These are phyloP conservation scores for Brachionus plicatilis DNA, from an alignment of 1,140 invertebrate species.

Conservation along the genomic window DNA sequence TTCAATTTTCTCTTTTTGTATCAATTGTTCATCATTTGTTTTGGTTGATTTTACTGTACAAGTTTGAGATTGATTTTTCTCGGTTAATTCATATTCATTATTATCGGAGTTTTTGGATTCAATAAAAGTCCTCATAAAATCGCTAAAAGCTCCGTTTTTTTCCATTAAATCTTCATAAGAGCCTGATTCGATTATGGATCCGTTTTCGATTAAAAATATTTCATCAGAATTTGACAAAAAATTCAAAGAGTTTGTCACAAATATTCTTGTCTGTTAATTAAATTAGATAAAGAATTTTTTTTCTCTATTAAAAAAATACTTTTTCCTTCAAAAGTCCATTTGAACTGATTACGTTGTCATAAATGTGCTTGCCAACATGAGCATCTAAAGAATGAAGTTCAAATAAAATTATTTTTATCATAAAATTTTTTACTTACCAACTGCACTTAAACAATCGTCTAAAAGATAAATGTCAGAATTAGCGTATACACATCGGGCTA, in stretches of 20 bases:
- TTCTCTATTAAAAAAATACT: background rate
- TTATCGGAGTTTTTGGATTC: background rate
- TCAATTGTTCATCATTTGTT: background rate
- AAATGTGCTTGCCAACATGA: constrained; percentile 56
- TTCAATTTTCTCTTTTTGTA: constrained; percentile 12
- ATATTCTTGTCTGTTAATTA: constrained; percentile 40
- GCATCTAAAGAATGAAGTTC: constrained; percentile 41
- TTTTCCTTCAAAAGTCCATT: constrained; percentile 45
- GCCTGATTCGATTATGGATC: constrained; percentile 27
- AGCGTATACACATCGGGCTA: constrained; percentile 48
- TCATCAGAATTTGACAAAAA: constrained; percentile 22
- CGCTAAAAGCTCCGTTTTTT: background rate
- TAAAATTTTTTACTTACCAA: constrained; percentile 47
- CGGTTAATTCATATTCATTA: background rate
- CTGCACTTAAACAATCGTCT: constrained; percentile 59
- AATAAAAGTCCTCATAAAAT: background rate
- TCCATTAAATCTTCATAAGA: background rate
- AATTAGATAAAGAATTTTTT: background rate
- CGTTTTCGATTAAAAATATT: constrained; percentile 35
- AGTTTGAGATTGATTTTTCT: background rate
- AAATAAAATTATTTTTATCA: background rate
- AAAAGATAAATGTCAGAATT: constrained; percentile 57
- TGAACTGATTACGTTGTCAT: constrained; percentile 49
- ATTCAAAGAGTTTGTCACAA: constrained; percentile 36
- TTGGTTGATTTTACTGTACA: background rate